Evolutionary conservation across 2,113 vertebrate species (phyloP), one percentile per base, ranked within the genome.

Genomic region (Hippopotamus amphibius): DNA sequence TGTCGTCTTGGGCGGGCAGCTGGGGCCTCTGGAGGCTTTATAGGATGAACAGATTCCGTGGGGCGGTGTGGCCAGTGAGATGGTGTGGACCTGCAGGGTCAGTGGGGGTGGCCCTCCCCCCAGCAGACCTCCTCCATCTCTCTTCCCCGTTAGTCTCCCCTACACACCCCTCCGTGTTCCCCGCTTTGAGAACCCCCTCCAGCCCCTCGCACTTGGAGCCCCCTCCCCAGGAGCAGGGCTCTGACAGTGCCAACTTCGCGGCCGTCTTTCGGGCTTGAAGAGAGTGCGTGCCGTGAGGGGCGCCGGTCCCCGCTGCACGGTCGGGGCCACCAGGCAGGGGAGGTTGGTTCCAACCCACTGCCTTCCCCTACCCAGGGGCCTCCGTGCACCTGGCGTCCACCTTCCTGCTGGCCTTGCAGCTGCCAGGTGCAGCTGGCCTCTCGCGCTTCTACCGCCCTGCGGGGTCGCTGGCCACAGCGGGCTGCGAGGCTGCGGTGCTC

Each of bases 401-500:
- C 0, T 99, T 99, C 92, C 98, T 98, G 0, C 97, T 99, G 97
- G 96, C 98, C 94, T 98, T 96, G 1, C 98, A 99, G 17, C 98
- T 99, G 88, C 99, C 99, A 0, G 87, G 0, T 0, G 11, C 97
- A 0, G 24, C 90, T 11, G 98, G 86, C n/a, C 98, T 99, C 89
- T 98, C 97, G 0, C 90, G 98, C 95, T 99, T 99, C 98, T 99
- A 99, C 96, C 98, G 99, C 89, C 99, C 99, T 69, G 97, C 98
- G 1, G 99, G 99, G 83, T 99, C 99, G 77, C 99, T 99, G 92
- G 99, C 99, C 97, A 99, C 98, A 0, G 99, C 99, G 0, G 98
- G 98, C 14, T 99, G 99, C 76, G 98, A 98, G 0, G 99, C 99
- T 48, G 98, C 77, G 0, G 99, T 99, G 0, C 0, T 99, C 53